Evolutionary conservation across 2,113 vertebrate species (phyloP).

Genomic region (Tringa solitaria): DNA sequence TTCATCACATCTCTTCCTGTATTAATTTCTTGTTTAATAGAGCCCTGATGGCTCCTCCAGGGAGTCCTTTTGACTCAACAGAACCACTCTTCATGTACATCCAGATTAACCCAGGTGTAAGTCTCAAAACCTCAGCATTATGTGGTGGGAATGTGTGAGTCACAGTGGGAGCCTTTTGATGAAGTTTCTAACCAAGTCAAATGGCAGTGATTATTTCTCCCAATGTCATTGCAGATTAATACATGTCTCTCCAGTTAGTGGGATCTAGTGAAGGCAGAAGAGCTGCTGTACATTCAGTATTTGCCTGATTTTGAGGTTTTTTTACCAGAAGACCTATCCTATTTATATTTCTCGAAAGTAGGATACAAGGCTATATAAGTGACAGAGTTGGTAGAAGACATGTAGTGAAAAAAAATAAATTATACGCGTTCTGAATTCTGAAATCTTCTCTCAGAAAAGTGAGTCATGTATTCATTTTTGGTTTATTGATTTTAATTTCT

Average conservation of each 20-base stretch:
- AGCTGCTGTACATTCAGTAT: background rate
- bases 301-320: background rate
- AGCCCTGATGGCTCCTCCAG: background rate
- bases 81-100: background rate
- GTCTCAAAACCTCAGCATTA: background rate
- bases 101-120: background rate
- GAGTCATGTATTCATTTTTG: background rate
- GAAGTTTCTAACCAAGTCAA: background rate
- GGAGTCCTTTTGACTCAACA: background rate
- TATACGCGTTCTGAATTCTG: background rate
- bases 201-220: background rate
- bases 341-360: background rate
- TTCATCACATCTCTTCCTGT: background rate
- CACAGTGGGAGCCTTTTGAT: background rate
- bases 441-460: background rate
- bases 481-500: background rate
- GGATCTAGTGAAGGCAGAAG: background rate
- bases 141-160: background rate
- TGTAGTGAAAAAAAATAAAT: background rate
- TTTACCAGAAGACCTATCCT: background rate
- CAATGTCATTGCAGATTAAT: background rate
- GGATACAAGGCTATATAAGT: background rate
- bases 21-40: background rate
- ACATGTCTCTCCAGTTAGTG: background rate
- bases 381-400: background rate